Evolutionary conservation across 2,113 vertebrate species (phyloP), one percentile per base, ranked within the genome.

Genomic region (Tenrec ecaudatus): DNA sequence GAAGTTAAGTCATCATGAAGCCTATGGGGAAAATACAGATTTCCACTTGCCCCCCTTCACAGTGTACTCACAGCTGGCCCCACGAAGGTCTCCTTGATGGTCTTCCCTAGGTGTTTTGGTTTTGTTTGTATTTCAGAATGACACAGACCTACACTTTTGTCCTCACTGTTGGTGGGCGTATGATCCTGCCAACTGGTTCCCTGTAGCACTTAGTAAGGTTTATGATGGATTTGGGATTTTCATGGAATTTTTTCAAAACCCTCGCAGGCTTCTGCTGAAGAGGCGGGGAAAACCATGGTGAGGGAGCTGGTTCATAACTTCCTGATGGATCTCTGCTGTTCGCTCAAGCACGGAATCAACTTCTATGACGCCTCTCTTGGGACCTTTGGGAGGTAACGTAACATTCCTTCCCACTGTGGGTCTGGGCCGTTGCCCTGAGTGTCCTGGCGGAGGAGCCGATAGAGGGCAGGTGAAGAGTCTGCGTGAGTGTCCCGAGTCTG

Each of bases 321-420:
- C 96, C 98, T 99, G 11, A 95, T 98, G 89, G 99, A 99, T 29
- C 96, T 99, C 17, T 99, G 99, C 93, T 99, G 99, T 96, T 99
- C 99, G 25, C 98, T 99, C 73, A 99, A 99, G 95, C 98, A 99
- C 19, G 99, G 99, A 1, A 99, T 99, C 95, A 99, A 98, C 23
- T 99, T 99, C 93, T 97, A 99, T 57, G 99, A 99, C 60, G 96
- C 98, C 4, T 99, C 98, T 92, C 97, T 99, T 53, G 99, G 99
- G 36, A 99, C 99, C 38, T 97, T 97, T 12, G 98, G 99, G 96
- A 98, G 98, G 99, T 99, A 92, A 97, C 78, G 82, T 38, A 6
- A 1, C 43, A 3, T 2, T 4, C n/a, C 8, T 10, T 0, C 0
- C 0, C n/a, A 25, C 60, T 22, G 62, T 1, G 1, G 4, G 27